Conservation (phyloP, 2,113 vertebrate species). For the Hipposideros armiger region DNA sequence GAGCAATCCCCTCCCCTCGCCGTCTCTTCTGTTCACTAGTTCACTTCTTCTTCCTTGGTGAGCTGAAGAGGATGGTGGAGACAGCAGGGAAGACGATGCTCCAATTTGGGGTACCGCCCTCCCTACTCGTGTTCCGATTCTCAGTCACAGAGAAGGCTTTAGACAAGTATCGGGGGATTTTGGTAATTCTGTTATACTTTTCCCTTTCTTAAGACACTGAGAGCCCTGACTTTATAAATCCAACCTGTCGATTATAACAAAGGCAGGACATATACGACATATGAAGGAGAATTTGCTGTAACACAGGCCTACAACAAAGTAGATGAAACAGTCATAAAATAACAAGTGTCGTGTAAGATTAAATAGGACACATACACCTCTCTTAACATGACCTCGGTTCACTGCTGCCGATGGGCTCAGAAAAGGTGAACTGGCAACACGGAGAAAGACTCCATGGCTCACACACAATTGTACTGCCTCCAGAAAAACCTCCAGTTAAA, state of each 20-base stretch:
- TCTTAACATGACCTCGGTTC: conserved; percentile 44
- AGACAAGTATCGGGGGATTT: neutral
- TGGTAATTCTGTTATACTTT: neutral
- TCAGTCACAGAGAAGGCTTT: neutral
- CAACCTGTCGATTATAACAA: conserved; percentile 49
- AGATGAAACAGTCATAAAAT: conserved; percentile 74
- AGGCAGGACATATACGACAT: conserved; percentile 62
- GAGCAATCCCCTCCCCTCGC: accelerated
- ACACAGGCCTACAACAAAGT: conserved; percentile 58
- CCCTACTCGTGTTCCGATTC: neutral
- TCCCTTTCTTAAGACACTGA: neutral
- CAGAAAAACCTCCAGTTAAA: conserved; percentile 3
- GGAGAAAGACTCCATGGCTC: neutral
- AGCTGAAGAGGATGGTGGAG: neutral
- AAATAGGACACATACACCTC: conserved; percentile 56
- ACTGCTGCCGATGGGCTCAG: neutral
- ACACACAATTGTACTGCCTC: neutral
- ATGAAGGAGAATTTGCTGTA: conserved; percentile 59
- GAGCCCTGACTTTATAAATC: conserved; percentile 33
- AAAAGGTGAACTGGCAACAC: neutral
- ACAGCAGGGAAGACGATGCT: neutral
- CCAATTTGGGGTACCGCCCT: neutral
- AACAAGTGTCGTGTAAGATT: conserved; percentile 70
- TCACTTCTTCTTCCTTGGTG: neutral
- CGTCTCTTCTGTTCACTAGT: no score